These are phyloP conservation scores for Neopelma chrysocephalum DNA, from an alignment of 2,797 vertebrate species.

Conservation along the genomic window DNA sequence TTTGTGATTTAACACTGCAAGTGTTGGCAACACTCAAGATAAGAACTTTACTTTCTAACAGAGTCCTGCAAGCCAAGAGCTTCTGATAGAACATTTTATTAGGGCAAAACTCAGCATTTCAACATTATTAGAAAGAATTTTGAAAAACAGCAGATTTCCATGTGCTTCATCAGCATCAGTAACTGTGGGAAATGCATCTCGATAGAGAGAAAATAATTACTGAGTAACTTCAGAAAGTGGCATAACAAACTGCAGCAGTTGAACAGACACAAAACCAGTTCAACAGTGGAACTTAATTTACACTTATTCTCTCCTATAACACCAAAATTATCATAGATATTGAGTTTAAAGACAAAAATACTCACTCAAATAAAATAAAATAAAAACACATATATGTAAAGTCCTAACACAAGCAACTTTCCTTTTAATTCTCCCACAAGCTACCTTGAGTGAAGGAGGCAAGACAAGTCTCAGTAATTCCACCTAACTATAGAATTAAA, in stretches of 20 bases:
- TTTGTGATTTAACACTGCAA: background rate
- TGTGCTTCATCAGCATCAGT: background rate
- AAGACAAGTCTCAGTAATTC: background rate
- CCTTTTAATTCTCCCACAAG: background rate
- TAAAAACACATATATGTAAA: background rate
- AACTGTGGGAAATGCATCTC: background rate
- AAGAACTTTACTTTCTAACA: background rate
- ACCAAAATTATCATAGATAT: background rate
- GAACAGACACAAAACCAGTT: background rate
- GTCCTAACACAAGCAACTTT: background rate
- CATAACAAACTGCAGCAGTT: background rate
- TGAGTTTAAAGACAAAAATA: background rate
- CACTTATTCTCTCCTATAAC: background rate
- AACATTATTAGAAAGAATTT: slow-evolving; percentile 8
- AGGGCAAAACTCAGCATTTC: slow-evolving; percentile 56
- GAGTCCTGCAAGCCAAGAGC: slow-evolving; percentile 68
- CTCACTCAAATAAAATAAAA: background rate
- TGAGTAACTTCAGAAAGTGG: background rate
- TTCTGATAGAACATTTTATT: slow-evolving; percentile 71
- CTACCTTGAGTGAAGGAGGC: rapidly evolving
- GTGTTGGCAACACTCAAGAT: background rate
- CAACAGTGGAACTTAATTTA: background rate
- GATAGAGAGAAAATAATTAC: background rate
- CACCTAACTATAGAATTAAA: background rate
- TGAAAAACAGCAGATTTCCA: background rate